Conservation (phyloP, 2,888 invertebrate species). For the Anoncus sp. region DNA sequence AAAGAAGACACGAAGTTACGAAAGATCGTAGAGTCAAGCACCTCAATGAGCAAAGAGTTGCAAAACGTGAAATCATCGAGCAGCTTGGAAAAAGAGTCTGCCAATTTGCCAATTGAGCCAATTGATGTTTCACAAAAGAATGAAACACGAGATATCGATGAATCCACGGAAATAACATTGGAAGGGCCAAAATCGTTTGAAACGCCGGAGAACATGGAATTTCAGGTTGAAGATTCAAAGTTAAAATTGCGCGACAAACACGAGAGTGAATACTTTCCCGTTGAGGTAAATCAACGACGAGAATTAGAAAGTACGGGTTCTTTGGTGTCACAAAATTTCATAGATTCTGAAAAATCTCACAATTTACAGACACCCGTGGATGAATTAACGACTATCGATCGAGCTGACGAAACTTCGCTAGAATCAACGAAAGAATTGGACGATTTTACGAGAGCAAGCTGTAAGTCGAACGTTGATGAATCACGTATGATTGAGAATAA, state of each 20-base stretch:
- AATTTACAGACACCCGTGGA: conserved; percentile 76
- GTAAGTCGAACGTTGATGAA: conserved; percentile 81
- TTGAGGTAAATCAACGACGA: conserved; percentile 74
- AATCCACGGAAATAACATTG: not conserved
- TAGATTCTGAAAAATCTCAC: conserved; percentile 72
- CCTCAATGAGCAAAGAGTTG: conserved; percentile 49
- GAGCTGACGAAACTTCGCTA: conserved; percentile 64
- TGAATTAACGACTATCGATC: conserved; percentile 62
- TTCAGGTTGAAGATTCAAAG: conserved; percentile 33
- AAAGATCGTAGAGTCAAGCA: conserved; percentile 62
- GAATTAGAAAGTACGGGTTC: conserved; percentile 17
- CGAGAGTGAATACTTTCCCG: conserved; percentile 67
- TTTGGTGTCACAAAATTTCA: conserved; percentile 60
- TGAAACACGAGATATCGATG: conserved; percentile 34
- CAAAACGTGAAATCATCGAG: conserved; percentile 29
- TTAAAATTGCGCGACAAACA: conserved; percentile 63
- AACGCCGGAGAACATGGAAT: not conserved
- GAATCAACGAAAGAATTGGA: conserved; percentile 68
- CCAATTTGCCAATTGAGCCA: not conserved
- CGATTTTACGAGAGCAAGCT: conserved; percentile 71
- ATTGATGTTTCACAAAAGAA: not conserved
- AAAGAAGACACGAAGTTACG: conserved; percentile 38
- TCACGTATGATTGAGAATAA: conserved; percentile 74
- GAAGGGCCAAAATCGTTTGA: not conserved
- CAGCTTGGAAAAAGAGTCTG: not conserved